These are phyloP conservation scores for Miniopterus natalensis DNA, from an alignment of 2,113 vertebrate species.

Conservation along the genomic window DNA sequence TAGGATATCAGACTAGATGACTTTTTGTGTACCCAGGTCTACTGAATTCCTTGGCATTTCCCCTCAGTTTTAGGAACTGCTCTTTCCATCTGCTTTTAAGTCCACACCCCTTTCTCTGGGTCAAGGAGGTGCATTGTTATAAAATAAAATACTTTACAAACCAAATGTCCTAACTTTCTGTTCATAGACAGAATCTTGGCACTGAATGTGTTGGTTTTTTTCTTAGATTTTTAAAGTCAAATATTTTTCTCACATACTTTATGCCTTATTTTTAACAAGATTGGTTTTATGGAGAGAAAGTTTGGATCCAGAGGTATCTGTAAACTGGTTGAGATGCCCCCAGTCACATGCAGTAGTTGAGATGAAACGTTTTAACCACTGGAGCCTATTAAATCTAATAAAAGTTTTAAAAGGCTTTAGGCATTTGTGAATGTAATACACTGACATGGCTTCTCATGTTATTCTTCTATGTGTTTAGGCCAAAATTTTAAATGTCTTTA, in stretches of 20 bases:
- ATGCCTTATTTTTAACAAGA: neutral
- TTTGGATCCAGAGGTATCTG: neutral
- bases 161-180: neutral
- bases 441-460: neutral
- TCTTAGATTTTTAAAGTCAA: constrained; percentile 17
- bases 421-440: neutral
- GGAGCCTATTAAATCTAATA: constrained; percentile 34
- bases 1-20: neutral
- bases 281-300: neutral
- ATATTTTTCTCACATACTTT: neutral
- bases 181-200: neutral
- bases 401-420: neutral
- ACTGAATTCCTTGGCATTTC: neutral
- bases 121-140: neutral
- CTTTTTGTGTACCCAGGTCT: neutral
- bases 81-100: neutral
- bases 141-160: neutral
- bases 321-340: neutral
- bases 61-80: neutral
- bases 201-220: neutral
- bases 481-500: neutral
- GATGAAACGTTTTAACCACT: neutral
- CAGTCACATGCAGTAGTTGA: neutral
- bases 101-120: neutral
- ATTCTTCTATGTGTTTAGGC: neutral